Conservation (phyloP, 2,888 invertebrate genomes). For the Volucella zonaria region DNA sequence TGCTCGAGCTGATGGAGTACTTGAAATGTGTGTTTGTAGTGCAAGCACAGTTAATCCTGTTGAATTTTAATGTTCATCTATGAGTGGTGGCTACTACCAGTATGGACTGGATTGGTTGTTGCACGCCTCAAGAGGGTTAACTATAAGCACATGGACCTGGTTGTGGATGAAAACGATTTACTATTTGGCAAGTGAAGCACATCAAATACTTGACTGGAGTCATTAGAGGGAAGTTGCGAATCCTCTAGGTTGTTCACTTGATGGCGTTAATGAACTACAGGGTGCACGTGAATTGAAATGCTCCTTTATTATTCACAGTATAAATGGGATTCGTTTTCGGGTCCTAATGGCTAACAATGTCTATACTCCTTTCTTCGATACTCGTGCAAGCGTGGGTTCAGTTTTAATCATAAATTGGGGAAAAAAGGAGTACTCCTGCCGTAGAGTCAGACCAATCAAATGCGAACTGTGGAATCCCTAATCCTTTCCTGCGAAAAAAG, state of each 20-base stretch:
- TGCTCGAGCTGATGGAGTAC: no score
- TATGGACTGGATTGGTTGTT: slow-evolving; percentile 5
- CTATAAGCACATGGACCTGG: background rate
- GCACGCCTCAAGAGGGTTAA: background rate
- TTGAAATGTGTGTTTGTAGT: background rate
- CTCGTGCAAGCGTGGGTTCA: no score
- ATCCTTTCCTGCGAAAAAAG: no score
- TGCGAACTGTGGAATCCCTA: no score
- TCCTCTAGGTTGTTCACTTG: no score
- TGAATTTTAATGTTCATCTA: slow-evolving; percentile 15
- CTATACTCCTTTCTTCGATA: no score
- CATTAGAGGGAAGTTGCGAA: background rate
- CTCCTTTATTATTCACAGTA: no score
- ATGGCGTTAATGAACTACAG: background rate
- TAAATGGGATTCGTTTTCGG: no score
- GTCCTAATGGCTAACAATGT: no score
- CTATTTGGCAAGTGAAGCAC: slow-evolving; percentile 9
- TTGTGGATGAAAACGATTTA: background rate
- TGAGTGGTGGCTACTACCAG: background rate
- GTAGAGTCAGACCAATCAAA: no score
- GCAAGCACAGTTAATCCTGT: background rate
- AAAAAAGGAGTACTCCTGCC: no score
- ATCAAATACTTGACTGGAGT: slow-evolving; percentile 9
- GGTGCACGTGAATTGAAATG: background rate
- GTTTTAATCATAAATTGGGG: no score